Base-by-base conservation (phyloP, 2,888 invertebrate genomes). In the Rhagium mordax region DNA sequence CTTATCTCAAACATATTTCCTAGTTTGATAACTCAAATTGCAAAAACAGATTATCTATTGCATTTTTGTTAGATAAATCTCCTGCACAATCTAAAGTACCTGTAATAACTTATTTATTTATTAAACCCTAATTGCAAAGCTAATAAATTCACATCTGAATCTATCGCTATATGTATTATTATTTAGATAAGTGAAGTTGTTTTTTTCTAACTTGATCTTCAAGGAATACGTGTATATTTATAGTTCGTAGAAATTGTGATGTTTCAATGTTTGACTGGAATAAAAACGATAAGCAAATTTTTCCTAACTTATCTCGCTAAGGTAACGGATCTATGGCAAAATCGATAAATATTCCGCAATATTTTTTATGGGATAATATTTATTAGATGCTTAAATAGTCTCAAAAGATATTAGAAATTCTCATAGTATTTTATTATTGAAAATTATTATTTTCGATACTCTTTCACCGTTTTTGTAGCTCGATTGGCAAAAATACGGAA, bases 21-120 rank as follows among this genome's bases (percentile, higher is more conserved):
- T 65, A 65, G 65, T 65, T 65, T 41, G 65, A 65, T 65, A 65
- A 65, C 15, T 53, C 15, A 53, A 65, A 65, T 53, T 51, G 65
- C 51, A 53, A 33, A 64, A 65, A 33, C 53, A 65, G 65, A 65
- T 65, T 53, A 65, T n/a, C n/a, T 53, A 18, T 53, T 65, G 65
- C 65, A 65, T 18, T 65, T 53, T 53, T 51, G 24, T 65, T 18
- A 53, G 53, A 65, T 65, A 65, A 53, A 65, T 65, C 62, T 65
- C 53, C 27, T 49, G 51, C 51, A 29, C 18, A 53, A 53, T 65
- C 53, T 53, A 65, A 65, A 65, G 33, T 65, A 65, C 65, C 64
- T 48, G 16, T 49, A 15, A 51, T 24, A 64, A 27, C 24, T 49
- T 64, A 51, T 64, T 61, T 64, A 49, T 64, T 27, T 49, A 49